Base-by-base conservation (phyloP, 2,888 invertebrate species). In the Drosophila conformis region DNA sequence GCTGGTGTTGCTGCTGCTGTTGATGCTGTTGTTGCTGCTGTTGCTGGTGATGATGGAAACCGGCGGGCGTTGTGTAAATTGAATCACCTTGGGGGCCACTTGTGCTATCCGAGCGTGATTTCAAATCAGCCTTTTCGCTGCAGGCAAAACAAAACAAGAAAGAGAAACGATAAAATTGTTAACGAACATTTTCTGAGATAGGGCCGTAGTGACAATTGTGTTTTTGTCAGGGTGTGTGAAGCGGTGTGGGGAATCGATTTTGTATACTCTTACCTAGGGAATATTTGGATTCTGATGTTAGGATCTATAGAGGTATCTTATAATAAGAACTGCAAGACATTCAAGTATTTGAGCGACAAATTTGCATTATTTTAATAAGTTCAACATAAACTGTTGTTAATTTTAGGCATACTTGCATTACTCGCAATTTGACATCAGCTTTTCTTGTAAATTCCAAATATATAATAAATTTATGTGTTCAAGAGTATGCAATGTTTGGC, bases 41-140 rank as follows among this genome's bases (percentile, higher is more conserved):
- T 53, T 91, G 91, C 49, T 91, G 91, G 69, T 92, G 92, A 83
- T 93, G 93, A 87, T 92, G 93, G 80, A 93, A 93, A 63, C 93
- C 93, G 59, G 93, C 93, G 51, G 94, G 93, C 74, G 96, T 95
- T 66, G 95, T 95, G 93, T 96, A 96, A 69, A 96, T 96, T 29
- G 96, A 96, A 92, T 96, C 96, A 74, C 96, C 96, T 56, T 96
- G 96, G 57, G 96, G 95, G 8, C 96, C 96, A 72, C 93, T 93
- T 48, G 92, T 92, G 84, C 93, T 93, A 85, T 93, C 93, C 58
- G 93, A 93, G 72, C 93, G 93, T 76, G 93, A 93, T 85, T 93
- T 93, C 85, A 93, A 90, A 87, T 93, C 93, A 76, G 93, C 93
- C 78, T 93, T 93, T 87, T 93, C 93, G 90, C 93, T 93, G 77